phyloP scores from a whole-genome alignment of 2,888 invertebrate species.

The Dolichomitus sp. region DNA sequence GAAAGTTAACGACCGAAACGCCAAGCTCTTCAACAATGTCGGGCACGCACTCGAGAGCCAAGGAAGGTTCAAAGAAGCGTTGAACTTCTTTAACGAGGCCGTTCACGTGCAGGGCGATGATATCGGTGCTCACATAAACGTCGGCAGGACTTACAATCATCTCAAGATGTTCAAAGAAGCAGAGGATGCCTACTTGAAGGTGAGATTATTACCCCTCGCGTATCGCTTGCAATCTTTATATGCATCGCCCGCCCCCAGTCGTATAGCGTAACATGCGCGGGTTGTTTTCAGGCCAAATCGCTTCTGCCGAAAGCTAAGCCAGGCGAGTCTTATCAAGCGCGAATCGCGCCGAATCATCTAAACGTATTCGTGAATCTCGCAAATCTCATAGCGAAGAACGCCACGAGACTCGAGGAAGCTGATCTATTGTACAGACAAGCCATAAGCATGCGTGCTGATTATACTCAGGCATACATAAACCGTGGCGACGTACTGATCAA shows the following conservation, averaged over 20 bases:
- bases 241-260: background rate
- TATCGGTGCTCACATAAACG: constrained; percentile 98
- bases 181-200: constrained; percentile 96
- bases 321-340: constrained; percentile 97
- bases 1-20: constrained; percentile 95
- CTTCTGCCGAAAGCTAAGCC: constrained; percentile 96
- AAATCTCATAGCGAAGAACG: constrained; percentile 97
- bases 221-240: constrained; percentile 1
- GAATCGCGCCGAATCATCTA: constrained; percentile 98
- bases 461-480: constrained; percentile 98
- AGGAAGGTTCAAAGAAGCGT: constrained; percentile 91
- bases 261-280: background rate
- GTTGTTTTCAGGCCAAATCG: constrained; percentile 91
- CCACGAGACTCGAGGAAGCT: constrained; percentile 96
- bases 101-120: constrained; percentile 98
- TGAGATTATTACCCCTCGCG: constrained; percentile 73
- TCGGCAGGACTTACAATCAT: constrained; percentile 97
- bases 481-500: constrained; percentile 98
- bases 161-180: constrained; percentile 95
- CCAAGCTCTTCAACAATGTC: constrained; percentile 98
- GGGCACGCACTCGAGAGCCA: constrained; percentile 97
- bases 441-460: constrained; percentile 98
- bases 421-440: constrained; percentile 97
- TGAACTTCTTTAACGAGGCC: constrained; percentile 96
- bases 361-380: constrained; percentile 98